These are phyloP conservation scores for Anabas testudineus DNA, from an alignment of 2,797 vertebrate species.

Conservation along the genomic window DNA sequence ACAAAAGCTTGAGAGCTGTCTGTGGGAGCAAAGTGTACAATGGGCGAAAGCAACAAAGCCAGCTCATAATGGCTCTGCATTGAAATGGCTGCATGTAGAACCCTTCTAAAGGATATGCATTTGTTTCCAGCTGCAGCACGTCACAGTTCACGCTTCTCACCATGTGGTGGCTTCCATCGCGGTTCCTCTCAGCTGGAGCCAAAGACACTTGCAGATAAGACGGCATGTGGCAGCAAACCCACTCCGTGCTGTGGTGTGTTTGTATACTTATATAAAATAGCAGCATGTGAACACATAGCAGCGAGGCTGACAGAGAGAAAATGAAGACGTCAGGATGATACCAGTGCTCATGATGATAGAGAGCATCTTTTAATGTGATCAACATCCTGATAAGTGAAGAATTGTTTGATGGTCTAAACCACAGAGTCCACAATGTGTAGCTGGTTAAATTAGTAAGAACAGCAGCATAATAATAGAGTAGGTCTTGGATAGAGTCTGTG, in stretches of 20 bases:
- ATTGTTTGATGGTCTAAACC: too few species aligned
- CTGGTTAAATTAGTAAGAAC: too few species aligned
- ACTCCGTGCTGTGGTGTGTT: neutral
- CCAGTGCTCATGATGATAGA: neutral
- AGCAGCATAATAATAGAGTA: too few species aligned
- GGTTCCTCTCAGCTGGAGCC: neutral
- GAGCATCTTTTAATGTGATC: neutral
- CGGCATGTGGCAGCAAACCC: neutral
- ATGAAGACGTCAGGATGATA: too few species aligned
- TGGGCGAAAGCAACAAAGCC: constrained; percentile 4
- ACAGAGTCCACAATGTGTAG: too few species aligned
- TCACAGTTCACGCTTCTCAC: neutral
- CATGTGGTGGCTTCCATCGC: neutral
- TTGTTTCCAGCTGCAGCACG: neutral
- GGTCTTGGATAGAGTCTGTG: too few species aligned
- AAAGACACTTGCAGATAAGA: neutral
- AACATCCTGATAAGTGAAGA: too few species aligned
- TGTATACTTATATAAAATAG: neutral
- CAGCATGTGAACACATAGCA: too few species aligned
- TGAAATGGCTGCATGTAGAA: neutral
- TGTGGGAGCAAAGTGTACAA: constrained; percentile 7
- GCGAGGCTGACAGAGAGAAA: too few species aligned
- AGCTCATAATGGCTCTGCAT: neutral
- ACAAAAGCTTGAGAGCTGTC: neutral
- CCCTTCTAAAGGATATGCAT: neutral